A percentile compares a stretch with the other conserved stretches of the same genome.
Conservation (phyloP, 1,140 invertebrate genomes). For the Drosophila nasuta region DNA sequence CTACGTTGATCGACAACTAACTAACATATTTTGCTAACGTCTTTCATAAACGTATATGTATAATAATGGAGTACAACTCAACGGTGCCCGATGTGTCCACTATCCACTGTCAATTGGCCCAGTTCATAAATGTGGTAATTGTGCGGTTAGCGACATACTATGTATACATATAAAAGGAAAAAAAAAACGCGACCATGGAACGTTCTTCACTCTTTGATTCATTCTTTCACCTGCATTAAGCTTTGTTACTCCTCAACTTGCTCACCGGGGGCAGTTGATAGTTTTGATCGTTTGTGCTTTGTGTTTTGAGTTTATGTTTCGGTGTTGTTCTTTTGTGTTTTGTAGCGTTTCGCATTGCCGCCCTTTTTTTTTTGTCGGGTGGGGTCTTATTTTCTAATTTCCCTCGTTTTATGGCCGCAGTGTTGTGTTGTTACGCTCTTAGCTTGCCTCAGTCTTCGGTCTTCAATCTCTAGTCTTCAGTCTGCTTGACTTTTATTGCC, state of each 20-base stretch:
- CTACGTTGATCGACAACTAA: slow-evolving; percentile 40
- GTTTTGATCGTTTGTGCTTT: slow-evolving; percentile 9
- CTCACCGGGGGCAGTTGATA: slow-evolving; percentile 15
- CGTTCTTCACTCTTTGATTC: slow-evolving; percentile 60
- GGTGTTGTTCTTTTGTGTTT: slow-evolving; percentile 23
- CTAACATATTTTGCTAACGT: slow-evolving; percentile 31
- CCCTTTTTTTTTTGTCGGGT: slow-evolving; percentile 40
- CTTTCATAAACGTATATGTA: slow-evolving; percentile 8
- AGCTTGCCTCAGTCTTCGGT: neutral
- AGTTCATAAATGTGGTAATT: slow-evolving; percentile 79
- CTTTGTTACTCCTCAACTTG: slow-evolving; percentile 4
- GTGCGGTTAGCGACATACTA: slow-evolving; percentile 68
- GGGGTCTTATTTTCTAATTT: slow-evolving; percentile 68
- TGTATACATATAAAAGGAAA: slow-evolving; percentile 43
- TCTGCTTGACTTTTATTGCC: slow-evolving; percentile 53
- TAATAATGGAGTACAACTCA: slow-evolving; percentile 21
- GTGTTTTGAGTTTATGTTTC: slow-evolving; percentile 42
- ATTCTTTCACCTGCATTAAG: slow-evolving; percentile 26
- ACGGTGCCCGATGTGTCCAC: slow-evolving; percentile 14
- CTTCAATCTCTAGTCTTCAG: slow-evolving; percentile 7
- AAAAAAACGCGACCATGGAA: slow-evolving; percentile 27
- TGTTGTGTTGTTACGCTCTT: too few species aligned
- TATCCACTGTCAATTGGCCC: slow-evolving; percentile 64
- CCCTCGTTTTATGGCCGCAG: slow-evolving; percentile 36
- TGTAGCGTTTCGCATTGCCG: slow-evolving; percentile 32